phyloP scores from a whole-genome alignment of 2,888 invertebrate species.

The Blastobasis adustella region DNA sequence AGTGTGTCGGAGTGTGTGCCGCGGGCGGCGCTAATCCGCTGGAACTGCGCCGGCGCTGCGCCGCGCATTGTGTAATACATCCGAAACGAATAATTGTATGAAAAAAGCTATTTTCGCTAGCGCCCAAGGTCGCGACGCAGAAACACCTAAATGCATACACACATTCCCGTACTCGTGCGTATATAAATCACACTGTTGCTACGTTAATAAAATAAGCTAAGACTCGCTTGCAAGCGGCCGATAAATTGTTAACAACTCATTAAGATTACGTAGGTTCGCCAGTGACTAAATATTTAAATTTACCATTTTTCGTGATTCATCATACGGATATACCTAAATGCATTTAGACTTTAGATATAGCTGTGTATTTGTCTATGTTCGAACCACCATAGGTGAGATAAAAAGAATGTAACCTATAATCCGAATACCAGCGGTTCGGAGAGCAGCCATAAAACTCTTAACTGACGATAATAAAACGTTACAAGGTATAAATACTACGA shows the following conservation, averaged over 20 bases:
- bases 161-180: too few species aligned
- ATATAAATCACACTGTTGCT: too few species aligned
- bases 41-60: constrained; percentile 16
- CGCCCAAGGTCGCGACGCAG: constrained; percentile 30
- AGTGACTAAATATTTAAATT: too few species aligned
- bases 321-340: too few species aligned
- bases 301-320: too few species aligned
- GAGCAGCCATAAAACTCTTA: constrained; percentile 13
- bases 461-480: constrained; percentile 18
- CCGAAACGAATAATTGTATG: constrained; percentile 28
- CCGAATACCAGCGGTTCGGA: constrained; percentile 4
- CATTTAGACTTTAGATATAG: too few species aligned
- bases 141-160: constrained; percentile 16
- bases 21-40: constrained; percentile 16
- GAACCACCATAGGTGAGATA: neutral
- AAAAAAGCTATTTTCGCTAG: constrained; percentile 37
- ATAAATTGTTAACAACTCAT: neutral
- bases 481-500: constrained; percentile 16
- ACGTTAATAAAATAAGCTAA: neutral
- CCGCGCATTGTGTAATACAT: constrained; percentile 19
- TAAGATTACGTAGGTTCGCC: too few species aligned
- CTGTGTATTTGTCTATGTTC: too few species aligned
- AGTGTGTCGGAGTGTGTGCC: neutral
- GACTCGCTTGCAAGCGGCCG: neutral
- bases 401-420: neutral